These are phyloP conservation scores for Pollimyrus isidori DNA, from an alignment of 2,113 vertebrate species.

Conservation along the genomic window DNA sequence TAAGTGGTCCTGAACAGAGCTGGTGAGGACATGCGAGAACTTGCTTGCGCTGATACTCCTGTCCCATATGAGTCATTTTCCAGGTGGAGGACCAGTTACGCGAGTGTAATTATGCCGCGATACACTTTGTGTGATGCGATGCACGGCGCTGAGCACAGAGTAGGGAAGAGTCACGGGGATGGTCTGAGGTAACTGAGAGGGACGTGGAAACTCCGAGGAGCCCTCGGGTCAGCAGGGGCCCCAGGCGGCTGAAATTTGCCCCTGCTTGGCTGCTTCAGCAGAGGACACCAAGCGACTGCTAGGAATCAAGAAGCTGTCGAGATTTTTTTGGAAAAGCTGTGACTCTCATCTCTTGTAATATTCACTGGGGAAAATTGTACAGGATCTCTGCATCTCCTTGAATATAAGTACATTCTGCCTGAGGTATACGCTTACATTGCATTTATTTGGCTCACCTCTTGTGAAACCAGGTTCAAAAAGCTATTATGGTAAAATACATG, in stretches of 20 bases:
- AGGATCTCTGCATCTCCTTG: not conserved
- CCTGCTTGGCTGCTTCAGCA: not conserved
- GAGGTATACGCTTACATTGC: not conserved
- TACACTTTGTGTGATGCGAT: not conserved
- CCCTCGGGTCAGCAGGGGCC: not conserved
- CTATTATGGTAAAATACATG: not conserved
- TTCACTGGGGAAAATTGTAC: not conserved
- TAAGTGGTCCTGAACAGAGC: constrained; percentile 3
- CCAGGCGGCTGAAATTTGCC: not conserved
- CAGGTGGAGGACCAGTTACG: not conserved
- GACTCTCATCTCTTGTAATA: not conserved
- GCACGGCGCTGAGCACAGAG: not conserved
- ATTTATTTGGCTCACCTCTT: not conserved
- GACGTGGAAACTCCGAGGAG: not conserved
- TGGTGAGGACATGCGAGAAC: not conserved
- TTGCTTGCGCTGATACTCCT: not conserved
- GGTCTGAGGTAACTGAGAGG: not conserved
- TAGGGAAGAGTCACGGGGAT: not conserved
- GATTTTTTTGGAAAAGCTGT: not conserved
- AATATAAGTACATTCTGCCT: not conserved
- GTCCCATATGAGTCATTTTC: not conserved
- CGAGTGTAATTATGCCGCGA: not conserved
- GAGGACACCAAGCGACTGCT: not conserved
- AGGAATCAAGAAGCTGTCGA: not conserved
- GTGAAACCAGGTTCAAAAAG: not conserved